Base-by-base conservation (phyloP, 2,113 vertebrate species). In the Piaya cayana region DNA sequence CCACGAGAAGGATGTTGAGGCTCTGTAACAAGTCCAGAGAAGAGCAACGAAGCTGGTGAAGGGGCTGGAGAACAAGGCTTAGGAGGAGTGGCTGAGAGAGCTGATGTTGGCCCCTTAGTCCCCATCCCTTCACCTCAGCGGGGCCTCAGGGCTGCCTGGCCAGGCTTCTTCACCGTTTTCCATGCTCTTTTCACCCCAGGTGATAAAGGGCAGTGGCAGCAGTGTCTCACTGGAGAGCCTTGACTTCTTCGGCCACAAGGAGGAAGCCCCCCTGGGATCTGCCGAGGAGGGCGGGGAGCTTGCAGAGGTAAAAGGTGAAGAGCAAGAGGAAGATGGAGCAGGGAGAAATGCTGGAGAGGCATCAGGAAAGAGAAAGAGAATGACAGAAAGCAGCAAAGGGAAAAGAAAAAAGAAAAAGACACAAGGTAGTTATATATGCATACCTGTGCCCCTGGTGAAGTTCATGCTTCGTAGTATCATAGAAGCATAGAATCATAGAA, bases 221-320 rank as follows among this genome's bases (percentile, higher is more conserved):
- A 9, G 69, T 55, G 71, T 47, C 78, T 65, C 95, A 1, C 45
- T 58, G 9, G 95, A 96, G 72, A 74, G 78, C 36, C 94, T 98
- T 30, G 98, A 98, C 74, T 98, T 98, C 86, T 98, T 98, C 53
- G 95, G 97, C 42, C 79, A 22, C 63, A 96, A 97, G 52, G 87
- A 79, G 47, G 77, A 83, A 93, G 77, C 34, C 34, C 72, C 70
- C 6, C 64, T 9, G 42, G 55, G 14, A 1, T 27, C 85, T 62
- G 45, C 63, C 5, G 69, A 69, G 13, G 26, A 52, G 39, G n/a
- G 18, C 42, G 7, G 29, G 11, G 55, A 8, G 21, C 43, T 47
- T 4, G 15, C 39, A 5, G 80, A 49, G 20, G 47, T 22, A 49
- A 49, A 49, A 20, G 26, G 79, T 29, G 52, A 53, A 27, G 37